Percentiles rank a stretch among this genome's conserved stretches.
Evolutionary conservation across 2,113 vertebrate species (phyloP).

Genomic region (Pristiophorus japonicus): DNA sequence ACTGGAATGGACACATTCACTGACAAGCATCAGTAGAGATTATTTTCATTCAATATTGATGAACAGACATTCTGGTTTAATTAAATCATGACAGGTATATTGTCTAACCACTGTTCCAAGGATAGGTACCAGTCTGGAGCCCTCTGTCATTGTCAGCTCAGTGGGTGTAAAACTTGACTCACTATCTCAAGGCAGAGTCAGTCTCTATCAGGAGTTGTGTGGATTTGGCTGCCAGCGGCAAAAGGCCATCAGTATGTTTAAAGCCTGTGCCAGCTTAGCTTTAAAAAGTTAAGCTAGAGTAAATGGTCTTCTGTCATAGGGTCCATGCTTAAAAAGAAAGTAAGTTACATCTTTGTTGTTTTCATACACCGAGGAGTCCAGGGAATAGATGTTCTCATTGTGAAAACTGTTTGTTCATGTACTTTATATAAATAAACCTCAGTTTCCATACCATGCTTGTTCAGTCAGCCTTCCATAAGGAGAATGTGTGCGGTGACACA

Average conservation of each 20-base stretch:
- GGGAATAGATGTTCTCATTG: neutral
- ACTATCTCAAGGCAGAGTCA: neutral
- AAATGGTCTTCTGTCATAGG: neutral
- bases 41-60: slow-evolving; percentile 6
- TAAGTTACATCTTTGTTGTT: slow-evolving; percentile 1
- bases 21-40: neutral
- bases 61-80: slow-evolving; percentile 3
- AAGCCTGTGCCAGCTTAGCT: neutral
- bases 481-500: neutral
- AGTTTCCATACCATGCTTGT: neutral
- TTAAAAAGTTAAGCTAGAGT: neutral
- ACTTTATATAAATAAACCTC: neutral
- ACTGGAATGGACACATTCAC: slow-evolving; percentile 24
- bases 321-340: neutral
- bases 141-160: neutral
- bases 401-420: slow-evolving; percentile 3
- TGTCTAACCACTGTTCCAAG: neutral
- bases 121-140: neutral
- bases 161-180: neutral
- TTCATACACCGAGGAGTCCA: slow-evolving; percentile 4
- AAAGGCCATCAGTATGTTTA: neutral
- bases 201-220: neutral
- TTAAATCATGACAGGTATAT: slow-evolving; percentile 13
- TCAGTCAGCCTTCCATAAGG: neutral
- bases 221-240: neutral